Base-by-base conservation (phyloP, 1,140 invertebrate species). In the Pseudomyrmex concolor region DNA sequence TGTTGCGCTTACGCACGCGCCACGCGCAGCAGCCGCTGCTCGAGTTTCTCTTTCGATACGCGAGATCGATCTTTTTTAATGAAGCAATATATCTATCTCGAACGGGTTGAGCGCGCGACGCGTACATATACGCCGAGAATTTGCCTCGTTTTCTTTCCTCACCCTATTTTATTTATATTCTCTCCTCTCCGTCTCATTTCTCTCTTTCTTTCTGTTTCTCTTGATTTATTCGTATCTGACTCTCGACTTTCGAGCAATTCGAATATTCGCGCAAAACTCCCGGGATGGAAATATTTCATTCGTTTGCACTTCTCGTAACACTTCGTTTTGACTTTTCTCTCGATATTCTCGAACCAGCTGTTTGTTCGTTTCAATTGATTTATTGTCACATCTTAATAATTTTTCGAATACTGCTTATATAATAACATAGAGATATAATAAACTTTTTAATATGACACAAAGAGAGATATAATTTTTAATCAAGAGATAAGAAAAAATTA, bases 1-100 rank as follows among this genome's bases (percentile, higher is more conserved):
- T 82, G 78, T 72, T 74, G 78, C 77, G 34, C 63, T 54, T 12
- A 55, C 70, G 78, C 78, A 82, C 70, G 78, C 70, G 78, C 70
- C 78, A 64, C 57, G 22, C 17, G n/a, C 70, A 34, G 57, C 59
- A 82, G 64, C 54, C 57, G 67, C 17, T 15, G 55, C 4, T 73
- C 50, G 48, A 82, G 17, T 82, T 82, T 82, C 78, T 82, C 78
- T 54, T 74, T 74, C 78, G 67, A 17, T 22, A 25, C 57, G 1
- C 34, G 13, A 51, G 62, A n/a, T 1, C 19, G 19, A 15, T 80
- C 22, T 60, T 80, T 78, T 80, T 80, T 71, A 71, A 64, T 66
- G 48, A 76, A 71, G 76, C 54, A 19, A 80, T 80, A 80, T 60
- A 50, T 80, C 67, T 80, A 77, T 77, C 5, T 34, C 62, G 45